Conservation (phyloP, 2,797 vertebrate species). For the Darevskia mixta region DNA sequence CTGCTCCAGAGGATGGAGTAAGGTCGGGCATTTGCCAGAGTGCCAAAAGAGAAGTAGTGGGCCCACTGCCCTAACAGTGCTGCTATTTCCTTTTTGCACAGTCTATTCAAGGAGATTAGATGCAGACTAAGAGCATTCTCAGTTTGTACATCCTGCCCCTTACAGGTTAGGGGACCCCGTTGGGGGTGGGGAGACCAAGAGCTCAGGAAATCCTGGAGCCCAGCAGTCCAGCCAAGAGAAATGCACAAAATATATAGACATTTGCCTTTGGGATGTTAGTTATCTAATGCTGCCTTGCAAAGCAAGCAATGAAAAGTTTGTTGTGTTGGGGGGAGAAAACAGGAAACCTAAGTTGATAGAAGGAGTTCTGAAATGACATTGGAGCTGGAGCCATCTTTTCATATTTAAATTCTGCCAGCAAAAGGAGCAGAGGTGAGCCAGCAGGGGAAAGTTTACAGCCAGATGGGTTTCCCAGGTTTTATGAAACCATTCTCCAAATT, state of each 20-base stretch:
- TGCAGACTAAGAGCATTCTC: not conserved
- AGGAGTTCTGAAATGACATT: not conserved
- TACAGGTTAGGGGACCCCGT: not conserved
- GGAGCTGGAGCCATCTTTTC: slow-evolving; percentile 8
- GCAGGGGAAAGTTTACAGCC: slow-evolving; percentile 14
- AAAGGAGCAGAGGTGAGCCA: slow-evolving; percentile 16
- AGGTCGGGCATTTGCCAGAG: no score
- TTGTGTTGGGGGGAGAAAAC: not conserved
- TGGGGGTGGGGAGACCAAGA: not conserved
- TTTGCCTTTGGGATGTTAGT: not conserved
- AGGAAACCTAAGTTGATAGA: not conserved
- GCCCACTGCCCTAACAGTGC: no score
- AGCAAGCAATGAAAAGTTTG: not conserved
- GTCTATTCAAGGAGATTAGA: not conserved
- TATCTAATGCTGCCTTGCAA: not conserved
- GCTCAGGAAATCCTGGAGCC: not conserved
- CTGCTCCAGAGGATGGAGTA: no score
- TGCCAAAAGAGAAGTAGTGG: no score
- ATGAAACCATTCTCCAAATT: slow-evolving; percentile 31
- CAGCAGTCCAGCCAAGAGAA: not conserved
- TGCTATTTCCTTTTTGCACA: not conserved
- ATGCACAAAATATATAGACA: not conserved
- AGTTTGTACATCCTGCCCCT: not conserved
- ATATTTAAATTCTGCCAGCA: slow-evolving; percentile 28
- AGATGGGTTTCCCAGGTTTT: slow-evolving; percentile 17